Evolutionary conservation across 2,113 vertebrate genomes (phyloP).

Genomic region (Scytalopus superciliaris): DNA sequence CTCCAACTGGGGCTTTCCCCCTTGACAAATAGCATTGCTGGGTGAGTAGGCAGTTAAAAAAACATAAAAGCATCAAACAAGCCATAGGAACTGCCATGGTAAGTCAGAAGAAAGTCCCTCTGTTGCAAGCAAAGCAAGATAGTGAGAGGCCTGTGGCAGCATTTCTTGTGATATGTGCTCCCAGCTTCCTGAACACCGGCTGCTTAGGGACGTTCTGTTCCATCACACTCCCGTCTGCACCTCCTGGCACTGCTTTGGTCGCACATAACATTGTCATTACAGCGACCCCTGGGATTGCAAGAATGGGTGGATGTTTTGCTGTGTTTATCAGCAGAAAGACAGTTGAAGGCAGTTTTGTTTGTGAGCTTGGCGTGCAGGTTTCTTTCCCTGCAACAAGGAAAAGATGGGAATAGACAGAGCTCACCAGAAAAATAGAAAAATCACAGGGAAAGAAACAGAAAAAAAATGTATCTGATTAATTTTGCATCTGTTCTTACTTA

Average conservation of each 20-base stretch:
- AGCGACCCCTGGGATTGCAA: neutral
- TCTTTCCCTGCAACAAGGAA: neutral
- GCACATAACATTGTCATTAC: neutral
- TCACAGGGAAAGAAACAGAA: neutral
- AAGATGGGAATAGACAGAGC: neutral
- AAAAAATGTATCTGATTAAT: neutral
- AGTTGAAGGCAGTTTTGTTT: neutral
- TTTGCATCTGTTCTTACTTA: slow-evolving; percentile 49
- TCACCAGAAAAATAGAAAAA: neutral
- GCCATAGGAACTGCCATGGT: neutral
- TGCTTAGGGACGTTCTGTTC: neutral
- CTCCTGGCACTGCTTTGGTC: neutral
- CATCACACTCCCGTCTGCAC: neutral
- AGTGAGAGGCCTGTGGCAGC: fast-evolving
- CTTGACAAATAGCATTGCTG: neutral
- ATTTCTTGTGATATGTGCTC: neutral
- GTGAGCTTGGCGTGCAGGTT: neutral
- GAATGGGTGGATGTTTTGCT: fast-evolving
- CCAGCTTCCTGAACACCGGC: neutral
- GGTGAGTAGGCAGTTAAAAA: neutral
- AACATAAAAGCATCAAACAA: neutral
- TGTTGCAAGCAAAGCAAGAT: neutral
- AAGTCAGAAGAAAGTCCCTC: neutral
- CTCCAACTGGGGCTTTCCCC: neutral
- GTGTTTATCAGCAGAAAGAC: neutral